Conservation (phyloP, 2,797 vertebrate genomes). For the Helicolenus hilgendorfi region DNA sequence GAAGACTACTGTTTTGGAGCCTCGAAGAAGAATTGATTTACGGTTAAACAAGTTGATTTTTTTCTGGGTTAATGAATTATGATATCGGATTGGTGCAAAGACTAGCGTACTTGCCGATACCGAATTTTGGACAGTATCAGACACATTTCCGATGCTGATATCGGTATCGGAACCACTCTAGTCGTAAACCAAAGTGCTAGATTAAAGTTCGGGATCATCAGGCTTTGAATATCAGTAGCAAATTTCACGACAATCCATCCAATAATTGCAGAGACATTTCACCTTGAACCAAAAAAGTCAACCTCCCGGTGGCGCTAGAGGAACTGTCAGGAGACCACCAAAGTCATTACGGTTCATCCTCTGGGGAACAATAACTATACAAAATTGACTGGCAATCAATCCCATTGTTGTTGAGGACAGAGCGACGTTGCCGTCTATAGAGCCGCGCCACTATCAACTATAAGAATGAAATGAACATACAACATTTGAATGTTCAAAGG, state of each 20-base stretch:
- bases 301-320: background rate
- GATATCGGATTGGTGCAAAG: too few species aligned
- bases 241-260: background rate
- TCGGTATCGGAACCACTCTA: too few species aligned
- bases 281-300: background rate
- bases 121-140: background rate
- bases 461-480: background rate
- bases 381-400: background rate
- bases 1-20: too few species aligned
- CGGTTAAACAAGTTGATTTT: too few species aligned
- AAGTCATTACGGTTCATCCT: background rate
- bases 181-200: too few species aligned
- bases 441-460: background rate
- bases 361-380: background rate
- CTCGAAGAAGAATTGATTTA: too few species aligned
- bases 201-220: background rate
- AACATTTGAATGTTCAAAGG: background rate
- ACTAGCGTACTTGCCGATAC: background rate
- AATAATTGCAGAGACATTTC: background rate
- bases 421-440: background rate
- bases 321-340: background rate
- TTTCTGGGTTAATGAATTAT: too few species aligned
- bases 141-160: too few species aligned
- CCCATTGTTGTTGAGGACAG: background rate
- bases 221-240: background rate